Base-by-base conservation (phyloP, 2,888 invertebrate species). In the Cyrtodaria siliqua region DNA sequence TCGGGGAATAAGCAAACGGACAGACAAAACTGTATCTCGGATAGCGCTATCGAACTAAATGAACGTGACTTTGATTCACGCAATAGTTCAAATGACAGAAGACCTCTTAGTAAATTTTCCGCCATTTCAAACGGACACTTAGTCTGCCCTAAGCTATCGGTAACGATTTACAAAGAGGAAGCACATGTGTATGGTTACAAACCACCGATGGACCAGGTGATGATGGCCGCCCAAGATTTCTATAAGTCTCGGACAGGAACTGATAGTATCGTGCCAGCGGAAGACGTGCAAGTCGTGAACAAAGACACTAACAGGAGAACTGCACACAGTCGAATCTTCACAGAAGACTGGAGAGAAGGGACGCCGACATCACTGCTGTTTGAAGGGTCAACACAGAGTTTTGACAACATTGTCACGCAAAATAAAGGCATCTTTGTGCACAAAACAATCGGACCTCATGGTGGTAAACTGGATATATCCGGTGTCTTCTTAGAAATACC, bases 401-500 rank as follows among this genome's bases (percentile, higher is more conserved):
- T 52, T 18, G 49, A 47, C 12, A 53, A 71, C n/a, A 29, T 72
- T 14, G 33, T 69, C 1, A 40, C 61, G 0, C 56, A 76, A 8
- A 72, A 81, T 23, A 68, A 81, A 55, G 83, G 81, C 2, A 53
- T 84, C 0, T 85, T 86, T 33, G 57, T 82, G 8, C 82, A 86
- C 50, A 79, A 75, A 42, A 77, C 56, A 24, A 56, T 86, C 1
- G 80, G 63, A 16, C 61, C 38, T 9, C 18, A 44, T 6, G 86
- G 86, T 18, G 83, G 81, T 9, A 29, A 8, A 6, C 23, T 86
- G n/a, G 52, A 62, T 16, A 50, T 83, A 9, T 79, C 81, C 1
- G 86, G 84, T 18, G 68, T 86, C 0, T 64, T 38, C 27, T 61
- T 86, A n/a, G 59, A 18, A 4, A 78, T 86, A 24, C 86, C 86